Conservation (phyloP, 2,888 invertebrate species). For the Drosophila nigricruria region DNA sequence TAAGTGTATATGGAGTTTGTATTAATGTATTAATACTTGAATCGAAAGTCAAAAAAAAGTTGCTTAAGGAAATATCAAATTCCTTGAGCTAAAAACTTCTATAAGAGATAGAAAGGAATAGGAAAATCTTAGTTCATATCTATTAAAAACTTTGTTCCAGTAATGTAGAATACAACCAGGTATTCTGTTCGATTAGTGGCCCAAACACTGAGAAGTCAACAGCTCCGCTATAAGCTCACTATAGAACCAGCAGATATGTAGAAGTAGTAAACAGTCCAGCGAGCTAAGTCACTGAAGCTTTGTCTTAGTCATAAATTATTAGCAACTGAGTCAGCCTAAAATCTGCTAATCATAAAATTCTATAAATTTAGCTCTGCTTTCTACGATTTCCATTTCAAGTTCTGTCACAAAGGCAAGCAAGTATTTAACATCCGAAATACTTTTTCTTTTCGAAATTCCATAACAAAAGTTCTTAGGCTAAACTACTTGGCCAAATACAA, state of each 20-base stretch:
- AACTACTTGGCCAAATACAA: conserved; percentile 11
- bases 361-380: neutral
- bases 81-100: too few relatives aligned
- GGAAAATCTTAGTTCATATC: too few relatives aligned
- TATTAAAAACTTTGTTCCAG: too few relatives aligned
- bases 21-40: neutral
- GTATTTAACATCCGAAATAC: conserved; percentile 2
- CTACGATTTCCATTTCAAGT: conserved; percentile 14
- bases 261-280: neutral
- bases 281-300: neutral
- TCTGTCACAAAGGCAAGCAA: neutral
- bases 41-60: neutral
- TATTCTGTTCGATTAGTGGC: too few relatives aligned
- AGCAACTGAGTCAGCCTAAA: neutral
- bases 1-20: neutral
- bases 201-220: too few relatives aligned
- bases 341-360: conserved; percentile 3
- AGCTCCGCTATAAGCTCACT: neutral
- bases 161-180: too few relatives aligned
- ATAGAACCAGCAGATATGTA: neutral
- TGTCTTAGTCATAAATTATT: neutral
- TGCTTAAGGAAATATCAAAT: too few relatives aligned
- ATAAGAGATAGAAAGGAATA: too few relatives aligned
- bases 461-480: neutral
- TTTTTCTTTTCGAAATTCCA: conserved; percentile 3